Evolutionary conservation across 2,797 vertebrate genomes (phyloP), one percentile per base, ranked within the genome.

Genomic region (Channa striata): DNA sequence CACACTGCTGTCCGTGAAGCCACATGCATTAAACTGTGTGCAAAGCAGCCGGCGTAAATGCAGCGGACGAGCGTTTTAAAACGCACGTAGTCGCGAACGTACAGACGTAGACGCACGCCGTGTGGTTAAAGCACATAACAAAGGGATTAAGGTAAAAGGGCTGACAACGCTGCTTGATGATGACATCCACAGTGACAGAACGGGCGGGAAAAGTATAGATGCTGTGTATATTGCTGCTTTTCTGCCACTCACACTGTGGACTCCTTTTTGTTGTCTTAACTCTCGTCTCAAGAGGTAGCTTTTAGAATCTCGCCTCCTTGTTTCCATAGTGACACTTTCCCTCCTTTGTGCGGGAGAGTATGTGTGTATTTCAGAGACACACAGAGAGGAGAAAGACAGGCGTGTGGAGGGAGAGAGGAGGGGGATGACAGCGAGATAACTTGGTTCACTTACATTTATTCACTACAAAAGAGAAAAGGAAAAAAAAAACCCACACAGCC

Each of bases 281-380:
- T 91, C 91, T 84, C 82, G 84, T 91, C 92, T 93, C 90, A 89
- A 94, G 93, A 94, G 92, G 92, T 92, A 92, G 93, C 93, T 93
- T 95, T 93, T 91, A 94, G 93, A 94, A 92, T 93, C 93, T 92
- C 83, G 90, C 89, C 92, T 93, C 92, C 90, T 93, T 93, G 94
- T 95, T 95, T 93, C 94, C 94, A 95, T 94, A 94, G 93, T 94
- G 93, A 95, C 94, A 93, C 92, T 93, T 93, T 91, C 83, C 88
- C 91, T 92, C 92, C 85, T 93, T 93, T 93, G 87, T 91, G 89
- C 65, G 46, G 71, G 80, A 67, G 82, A 83, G 79, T 87, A 72
- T 87, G 83, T 80, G 87, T 88, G 88, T 84, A 73, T 86, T 86
- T 84, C 80, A 83, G 85, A 88, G 84, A 81, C 83, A 83, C 83